Evolutionary conservation across 2,888 invertebrate genomes (phyloP).

Genomic region (Athripsodes cinereus): DNA sequence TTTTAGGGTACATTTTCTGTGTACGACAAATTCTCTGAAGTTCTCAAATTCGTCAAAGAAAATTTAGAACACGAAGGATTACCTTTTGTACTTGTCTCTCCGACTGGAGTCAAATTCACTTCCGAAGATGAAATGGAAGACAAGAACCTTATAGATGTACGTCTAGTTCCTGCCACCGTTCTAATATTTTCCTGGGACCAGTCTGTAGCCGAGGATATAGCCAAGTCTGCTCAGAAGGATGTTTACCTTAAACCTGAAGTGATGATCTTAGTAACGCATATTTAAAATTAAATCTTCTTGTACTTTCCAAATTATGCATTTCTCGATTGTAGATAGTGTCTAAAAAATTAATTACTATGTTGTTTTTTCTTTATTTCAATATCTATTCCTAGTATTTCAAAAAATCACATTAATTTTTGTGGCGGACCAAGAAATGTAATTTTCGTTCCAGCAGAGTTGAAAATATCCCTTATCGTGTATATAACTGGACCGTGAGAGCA

Average conservation of each 20-base stretch:
- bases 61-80: constrained; percentile 61
- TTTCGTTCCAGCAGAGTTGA: too few species aligned
- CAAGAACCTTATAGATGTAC: constrained; percentile 68
- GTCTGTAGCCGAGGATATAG: constrained; percentile 46
- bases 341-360: too few species aligned
- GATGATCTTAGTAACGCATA: constrained; percentile 52
- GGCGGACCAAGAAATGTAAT: too few species aligned
- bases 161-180: constrained; percentile 77
- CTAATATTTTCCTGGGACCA: constrained; percentile 69
- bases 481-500: too few species aligned
- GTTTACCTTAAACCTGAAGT: constrained; percentile 73
- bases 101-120: constrained; percentile 58
- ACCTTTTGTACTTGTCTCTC: constrained; percentile 64
- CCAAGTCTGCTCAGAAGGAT: constrained; percentile 47
- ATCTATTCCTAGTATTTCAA: too few species aligned
- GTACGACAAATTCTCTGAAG: constrained; percentile 66
- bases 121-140: constrained; percentile 56
- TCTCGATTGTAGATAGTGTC: too few species aligned
- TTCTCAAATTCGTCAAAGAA: constrained; percentile 76
- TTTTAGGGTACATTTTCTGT: constrained; percentile 84
- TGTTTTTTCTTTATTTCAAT: too few species aligned
- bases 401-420: too few species aligned
- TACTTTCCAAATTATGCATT: too few species aligned
- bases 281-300: constrained; percentile 1
- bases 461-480: too few species aligned